phyloP scores from a whole-genome alignment of 2,888 invertebrate genomes.

The Zygaena filipendulae region DNA sequence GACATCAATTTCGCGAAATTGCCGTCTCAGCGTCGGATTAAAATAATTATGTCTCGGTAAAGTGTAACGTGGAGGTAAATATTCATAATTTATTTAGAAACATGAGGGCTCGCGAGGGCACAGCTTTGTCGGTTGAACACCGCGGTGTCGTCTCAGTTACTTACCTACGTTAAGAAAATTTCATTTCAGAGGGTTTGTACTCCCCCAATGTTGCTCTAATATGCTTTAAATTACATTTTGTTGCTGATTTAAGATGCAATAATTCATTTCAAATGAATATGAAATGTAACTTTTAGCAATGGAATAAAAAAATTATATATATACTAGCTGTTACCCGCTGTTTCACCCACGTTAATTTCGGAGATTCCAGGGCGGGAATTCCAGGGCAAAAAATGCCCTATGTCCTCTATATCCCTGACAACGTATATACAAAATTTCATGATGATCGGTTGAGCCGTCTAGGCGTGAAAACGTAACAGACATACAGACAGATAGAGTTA shows the following conservation, averaged over 20 bases:
- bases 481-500: background rate
- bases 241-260: conserved; percentile 24
- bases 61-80: conserved; percentile 53
- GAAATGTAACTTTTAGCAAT: no score
- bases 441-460: background rate
- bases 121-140: conserved; percentile 33
- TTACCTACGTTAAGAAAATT: conserved; percentile 51
- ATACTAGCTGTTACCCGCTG: no score
- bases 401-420: no score
- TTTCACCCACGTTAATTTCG: no score
- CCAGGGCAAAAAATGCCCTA: no score
- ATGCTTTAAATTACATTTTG: conserved; percentile 30
- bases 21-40: conserved; percentile 49
- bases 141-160: conserved; percentile 42
- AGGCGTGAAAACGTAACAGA: background rate
- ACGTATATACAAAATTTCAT: background rate
- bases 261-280: conserved; percentile 22
- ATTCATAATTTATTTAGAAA: conserved; percentile 61
- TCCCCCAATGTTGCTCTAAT: conserved; percentile 40
- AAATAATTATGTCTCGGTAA: conserved; percentile 57
- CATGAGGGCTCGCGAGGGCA: conserved; percentile 41
- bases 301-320: no score
- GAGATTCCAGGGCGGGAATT: no score
- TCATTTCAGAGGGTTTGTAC: conserved; percentile 45
- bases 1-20: conserved; percentile 48